Percentiles rank a stretch among this genome's conserved stretches.
These are phyloP conservation scores for Illadopsis cleaveri DNA, from an alignment of 2,113 vertebrate species.

Conservation along the genomic window DNA sequence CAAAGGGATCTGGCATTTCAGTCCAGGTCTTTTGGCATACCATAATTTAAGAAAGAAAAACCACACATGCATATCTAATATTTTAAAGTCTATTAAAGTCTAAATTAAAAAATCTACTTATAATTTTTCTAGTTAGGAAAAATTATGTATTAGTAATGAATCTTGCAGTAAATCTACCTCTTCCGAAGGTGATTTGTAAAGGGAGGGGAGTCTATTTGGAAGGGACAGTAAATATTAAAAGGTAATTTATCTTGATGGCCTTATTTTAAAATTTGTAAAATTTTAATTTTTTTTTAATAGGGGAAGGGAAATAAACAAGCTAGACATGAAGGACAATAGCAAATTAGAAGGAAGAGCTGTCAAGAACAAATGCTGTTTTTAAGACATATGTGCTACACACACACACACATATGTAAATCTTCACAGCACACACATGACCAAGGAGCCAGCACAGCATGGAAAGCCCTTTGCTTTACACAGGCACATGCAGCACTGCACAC, in stretches of 20 bases:
- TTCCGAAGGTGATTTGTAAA: background rate
- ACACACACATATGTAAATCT: rapidly evolving
- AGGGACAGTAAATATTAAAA: background rate
- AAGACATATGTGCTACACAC: background rate
- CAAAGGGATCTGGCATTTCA: background rate
- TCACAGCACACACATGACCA: rapidly evolving
- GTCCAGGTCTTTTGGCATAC: background rate
- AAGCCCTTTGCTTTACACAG: background rate
- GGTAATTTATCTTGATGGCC: background rate
- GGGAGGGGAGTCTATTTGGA: background rate
- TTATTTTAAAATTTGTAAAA: background rate
- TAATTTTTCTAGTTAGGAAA: background rate
- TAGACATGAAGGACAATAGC: background rate
- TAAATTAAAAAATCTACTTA: background rate
- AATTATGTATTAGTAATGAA: background rate
- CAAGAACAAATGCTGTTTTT: background rate
- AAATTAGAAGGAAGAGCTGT: background rate
- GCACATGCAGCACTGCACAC: rapidly evolving
- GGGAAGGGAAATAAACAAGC: background rate
- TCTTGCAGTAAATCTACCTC: background rate
- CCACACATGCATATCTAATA: background rate
- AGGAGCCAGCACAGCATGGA: background rate
- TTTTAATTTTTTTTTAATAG: too few species aligned
- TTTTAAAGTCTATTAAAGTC: background rate
- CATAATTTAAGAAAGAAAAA: background rate